A percentile compares a stretch with the other conserved stretches of the same genome.
These are phyloP conservation scores for Sylvietta virens DNA, from an alignment of 2,113 vertebrate genomes.

Conservation along the genomic window DNA sequence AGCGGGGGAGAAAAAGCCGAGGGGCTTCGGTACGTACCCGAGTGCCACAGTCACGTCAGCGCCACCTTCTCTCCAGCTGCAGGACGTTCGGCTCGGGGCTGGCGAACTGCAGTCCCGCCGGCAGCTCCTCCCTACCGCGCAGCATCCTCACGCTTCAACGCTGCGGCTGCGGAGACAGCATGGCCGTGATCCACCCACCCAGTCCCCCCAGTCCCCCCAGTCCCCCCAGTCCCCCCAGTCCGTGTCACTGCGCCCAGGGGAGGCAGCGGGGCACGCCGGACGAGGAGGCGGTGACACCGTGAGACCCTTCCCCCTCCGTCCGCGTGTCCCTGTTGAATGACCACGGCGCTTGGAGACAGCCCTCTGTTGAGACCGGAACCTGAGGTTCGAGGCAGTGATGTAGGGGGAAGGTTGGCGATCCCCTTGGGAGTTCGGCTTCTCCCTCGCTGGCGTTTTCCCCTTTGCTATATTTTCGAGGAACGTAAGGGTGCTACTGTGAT, in stretches of 20 bases:
- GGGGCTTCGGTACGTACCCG: background rate
- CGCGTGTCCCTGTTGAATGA: no score
- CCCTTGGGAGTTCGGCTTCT: background rate
- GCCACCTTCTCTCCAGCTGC: background rate
- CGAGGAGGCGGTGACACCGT: no score
- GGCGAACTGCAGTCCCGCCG: background rate
- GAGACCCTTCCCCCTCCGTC: background rate
- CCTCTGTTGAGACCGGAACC: no score
- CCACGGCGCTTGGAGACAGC: no score
- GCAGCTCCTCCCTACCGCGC: background rate
- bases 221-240: background rate
- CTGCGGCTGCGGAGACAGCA: background rate
- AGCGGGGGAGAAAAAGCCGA: background rate
- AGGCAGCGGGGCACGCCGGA: background rate
- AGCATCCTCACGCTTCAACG: background rate
- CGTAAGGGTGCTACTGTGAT: background rate
- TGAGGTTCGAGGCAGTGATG: background rate
- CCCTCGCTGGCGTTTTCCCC: fast-evolving
- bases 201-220: background rate
- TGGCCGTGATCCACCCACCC: background rate
- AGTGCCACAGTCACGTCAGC: background rate
- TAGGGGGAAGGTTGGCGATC: background rate
- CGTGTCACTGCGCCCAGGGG: no score
- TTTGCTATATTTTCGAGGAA: background rate
- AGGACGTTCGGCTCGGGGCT: background rate